Conservation (phyloP, 2,797 vertebrate species). For the Artibeus jamaicensis region DNA sequence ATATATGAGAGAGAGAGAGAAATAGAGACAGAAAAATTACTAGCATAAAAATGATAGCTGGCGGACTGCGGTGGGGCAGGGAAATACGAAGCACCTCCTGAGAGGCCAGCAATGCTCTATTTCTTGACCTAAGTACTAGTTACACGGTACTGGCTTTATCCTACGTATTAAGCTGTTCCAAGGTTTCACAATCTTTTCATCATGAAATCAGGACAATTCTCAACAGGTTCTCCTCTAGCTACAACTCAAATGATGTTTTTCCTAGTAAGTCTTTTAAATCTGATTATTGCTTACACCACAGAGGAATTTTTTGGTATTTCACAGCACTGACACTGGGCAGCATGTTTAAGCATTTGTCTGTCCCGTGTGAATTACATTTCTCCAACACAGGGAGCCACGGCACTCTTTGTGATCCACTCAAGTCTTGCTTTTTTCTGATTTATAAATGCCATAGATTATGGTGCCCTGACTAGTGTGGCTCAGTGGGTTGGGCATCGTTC, state of each 20-base stretch:
- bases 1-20: too few relatives aligned
- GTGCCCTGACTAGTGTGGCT: not conserved
- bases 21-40: not conserved
- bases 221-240: not conserved
- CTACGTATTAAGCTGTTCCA: not conserved
- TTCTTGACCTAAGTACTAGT: not conserved
- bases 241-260: not conserved
- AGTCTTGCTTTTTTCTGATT: not conserved
- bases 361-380: conserved; percentile 27
- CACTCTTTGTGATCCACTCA: not conserved
- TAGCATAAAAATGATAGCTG: not conserved
- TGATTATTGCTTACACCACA: not conserved
- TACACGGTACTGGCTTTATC: not conserved
- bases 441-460: not conserved
- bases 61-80: not conserved
- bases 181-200: not conserved
- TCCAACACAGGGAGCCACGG: not conserved
- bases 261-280: not conserved
- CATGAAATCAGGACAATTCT: not conserved
- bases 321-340: not conserved
- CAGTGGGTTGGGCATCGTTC: not conserved
- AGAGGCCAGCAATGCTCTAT: not conserved
- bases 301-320: not conserved
- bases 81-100: not conserved
- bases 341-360: conserved; percentile 11